Percentiles rank a stretch among this genome's conserved stretches.
phyloP scores from a whole-genome alignment of 1,140 invertebrate species.

The Formica exsecta region DNA sequence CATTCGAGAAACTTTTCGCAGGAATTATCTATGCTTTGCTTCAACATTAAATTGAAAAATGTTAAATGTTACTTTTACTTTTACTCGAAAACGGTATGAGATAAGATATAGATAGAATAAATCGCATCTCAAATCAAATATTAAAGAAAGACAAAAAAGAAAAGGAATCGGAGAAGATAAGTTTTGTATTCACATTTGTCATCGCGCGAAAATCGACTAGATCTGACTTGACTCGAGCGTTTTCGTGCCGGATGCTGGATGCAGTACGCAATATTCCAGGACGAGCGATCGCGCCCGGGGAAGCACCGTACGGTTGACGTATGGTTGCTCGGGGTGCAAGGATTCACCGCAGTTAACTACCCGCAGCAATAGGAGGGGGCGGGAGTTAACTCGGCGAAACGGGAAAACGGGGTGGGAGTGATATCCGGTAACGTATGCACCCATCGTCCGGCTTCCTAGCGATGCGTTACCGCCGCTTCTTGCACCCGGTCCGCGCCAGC shows the following conservation, averaged over 20 bases:
- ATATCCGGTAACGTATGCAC: slow-evolving; percentile 76
- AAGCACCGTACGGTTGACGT: slow-evolving; percentile 44
- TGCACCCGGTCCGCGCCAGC: slow-evolving; percentile 45
- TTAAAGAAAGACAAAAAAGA: neutral
- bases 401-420: slow-evolving; percentile 29
- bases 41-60: neutral
- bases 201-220: slow-evolving; percentile 8
- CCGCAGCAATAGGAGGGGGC: slow-evolving; percentile 37
- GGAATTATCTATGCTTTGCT: neutral
- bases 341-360: slow-evolving; percentile 74
- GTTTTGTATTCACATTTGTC: slow-evolving; percentile 38
- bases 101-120: neutral
- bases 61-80: neutral
- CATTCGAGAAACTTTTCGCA: neutral
- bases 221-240: neutral
- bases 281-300: neutral
- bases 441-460: slow-evolving; percentile 74
- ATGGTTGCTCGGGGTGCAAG: slow-evolving; percentile 48
- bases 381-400: slow-evolving; percentile 68
- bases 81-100: neutral
- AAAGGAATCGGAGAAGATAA: neutral
- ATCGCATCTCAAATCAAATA: neutral
- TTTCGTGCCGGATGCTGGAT: slow-evolving; percentile 3
- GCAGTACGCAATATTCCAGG: neutral
- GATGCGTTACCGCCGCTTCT: slow-evolving; percentile 76